Conservation (phyloP, 2,888 invertebrate genomes). For the Invenusta paracnida region DNA sequence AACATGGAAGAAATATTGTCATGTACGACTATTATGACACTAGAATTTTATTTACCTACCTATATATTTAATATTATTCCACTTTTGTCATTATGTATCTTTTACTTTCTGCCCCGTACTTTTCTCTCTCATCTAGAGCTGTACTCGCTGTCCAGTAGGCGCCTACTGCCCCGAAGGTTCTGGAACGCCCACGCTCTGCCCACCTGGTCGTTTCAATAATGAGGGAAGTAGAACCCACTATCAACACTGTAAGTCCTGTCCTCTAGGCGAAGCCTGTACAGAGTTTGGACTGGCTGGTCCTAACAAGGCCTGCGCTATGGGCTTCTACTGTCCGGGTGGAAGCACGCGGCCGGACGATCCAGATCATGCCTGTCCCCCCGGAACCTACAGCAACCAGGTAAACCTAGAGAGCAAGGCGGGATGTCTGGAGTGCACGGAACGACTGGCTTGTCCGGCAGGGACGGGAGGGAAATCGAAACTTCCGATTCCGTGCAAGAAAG, state of each 20-base stretch:
- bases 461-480: conserved; percentile 56
- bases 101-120: neutral
- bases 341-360: neutral
- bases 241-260: neutral
- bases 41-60: no score
- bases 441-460: conserved; percentile 43
- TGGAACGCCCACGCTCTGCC: neutral
- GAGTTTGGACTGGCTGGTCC: neutral
- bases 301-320: neutral
- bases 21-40: no score
- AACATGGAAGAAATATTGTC: no score
- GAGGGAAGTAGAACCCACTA: neutral
- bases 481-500: conserved; percentile 53
- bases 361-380: neutral
- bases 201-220: neutral
- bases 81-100: neutral
- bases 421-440: neutral
- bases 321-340: conserved; percentile 5
- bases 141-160: neutral
- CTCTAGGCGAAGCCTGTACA: neutral
- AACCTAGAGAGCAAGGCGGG: neutral
- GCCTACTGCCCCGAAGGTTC: neutral
- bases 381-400: neutral
- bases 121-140: no score
- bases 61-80: neutral